Conservation (phyloP, 2,797 vertebrate species). For the Channallabes apus region DNA sequence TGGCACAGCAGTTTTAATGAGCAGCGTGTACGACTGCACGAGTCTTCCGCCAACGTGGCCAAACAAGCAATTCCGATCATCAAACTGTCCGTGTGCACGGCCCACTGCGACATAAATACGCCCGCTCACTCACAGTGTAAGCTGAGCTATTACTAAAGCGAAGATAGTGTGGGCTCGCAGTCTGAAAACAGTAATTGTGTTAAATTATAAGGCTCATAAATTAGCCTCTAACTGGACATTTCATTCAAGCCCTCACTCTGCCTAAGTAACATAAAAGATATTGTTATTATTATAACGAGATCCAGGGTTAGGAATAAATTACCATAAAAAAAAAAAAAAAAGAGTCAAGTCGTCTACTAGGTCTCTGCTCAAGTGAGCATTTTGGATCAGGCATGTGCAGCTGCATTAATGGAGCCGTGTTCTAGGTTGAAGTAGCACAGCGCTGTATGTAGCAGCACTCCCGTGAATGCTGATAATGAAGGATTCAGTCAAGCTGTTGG, state of each 20-base stretch:
- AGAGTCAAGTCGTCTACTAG: constrained; percentile 14
- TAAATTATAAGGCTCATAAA: constrained; percentile 8
- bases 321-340: not conserved
- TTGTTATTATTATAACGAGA: constrained; percentile 1
- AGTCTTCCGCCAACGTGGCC: constrained; percentile 32
- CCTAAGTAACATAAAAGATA: not conserved
- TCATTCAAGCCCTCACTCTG: not conserved
- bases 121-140: constrained; percentile 8
- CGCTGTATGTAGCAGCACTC: constrained; percentile 67
- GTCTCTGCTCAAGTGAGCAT: constrained; percentile 24
- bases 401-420: constrained; percentile 26
- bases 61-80: constrained; percentile 30
- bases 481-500: constrained; percentile 67
- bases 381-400: constrained; percentile 24
- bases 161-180: not conserved
- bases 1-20: constrained; percentile 49
- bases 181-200: not conserved
- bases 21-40: constrained; percentile 12
- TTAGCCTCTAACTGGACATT: not conserved
- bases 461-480: constrained; percentile 75
- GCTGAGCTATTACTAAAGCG: constrained; percentile 12
- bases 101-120: constrained; percentile 16
- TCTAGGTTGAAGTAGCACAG: constrained; percentile 31
- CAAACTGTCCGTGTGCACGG: constrained; percentile 37
- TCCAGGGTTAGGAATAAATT: constrained; percentile 8